Conservation (phyloP, 2,888 invertebrate genomes). For the Boloria selene region DNA sequence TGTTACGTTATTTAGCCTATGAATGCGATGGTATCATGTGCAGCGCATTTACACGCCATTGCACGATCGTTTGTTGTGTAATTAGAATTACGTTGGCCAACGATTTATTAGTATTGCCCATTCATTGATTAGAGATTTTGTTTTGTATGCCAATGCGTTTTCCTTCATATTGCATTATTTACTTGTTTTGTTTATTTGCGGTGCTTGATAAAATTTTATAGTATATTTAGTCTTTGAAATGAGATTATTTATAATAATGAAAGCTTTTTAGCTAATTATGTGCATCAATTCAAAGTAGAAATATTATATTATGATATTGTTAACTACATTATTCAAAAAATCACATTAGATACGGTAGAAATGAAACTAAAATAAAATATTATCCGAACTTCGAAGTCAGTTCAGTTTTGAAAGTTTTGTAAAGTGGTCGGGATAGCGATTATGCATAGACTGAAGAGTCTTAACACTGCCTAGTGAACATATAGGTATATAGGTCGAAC, state of each 20-base stretch:
- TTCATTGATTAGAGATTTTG: slow-evolving; percentile 2
- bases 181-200: neutral
- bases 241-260: too few species aligned
- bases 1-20: neutral
- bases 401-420: slow-evolving; percentile 6
- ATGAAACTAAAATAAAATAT: neutral
- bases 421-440: slow-evolving; percentile 11
- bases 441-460: slow-evolving; percentile 16
- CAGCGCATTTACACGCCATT: slow-evolving; percentile 15
- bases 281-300: too few species aligned
- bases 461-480: slow-evolving; percentile 24
- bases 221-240: too few species aligned
- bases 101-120: slow-evolving; percentile 16
- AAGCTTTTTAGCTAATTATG: too few species aligned
- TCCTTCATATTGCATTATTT: neutral
- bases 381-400: neutral
- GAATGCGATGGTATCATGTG: neutral
- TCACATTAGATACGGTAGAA: neutral
- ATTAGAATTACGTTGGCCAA: slow-evolving; percentile 18
- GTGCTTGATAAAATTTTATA: too few species aligned
- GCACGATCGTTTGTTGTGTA: slow-evolving; percentile 5
- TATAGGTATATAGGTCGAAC: slow-evolving; percentile 31
- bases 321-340: too few species aligned
- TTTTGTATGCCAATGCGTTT: neutral
- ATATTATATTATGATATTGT: too few species aligned